A percentile compares a stretch with the other conserved stretches of the same genome.
Conservation (phyloP, 2,888 invertebrate genomes). For the Cetonia aurata region DNA sequence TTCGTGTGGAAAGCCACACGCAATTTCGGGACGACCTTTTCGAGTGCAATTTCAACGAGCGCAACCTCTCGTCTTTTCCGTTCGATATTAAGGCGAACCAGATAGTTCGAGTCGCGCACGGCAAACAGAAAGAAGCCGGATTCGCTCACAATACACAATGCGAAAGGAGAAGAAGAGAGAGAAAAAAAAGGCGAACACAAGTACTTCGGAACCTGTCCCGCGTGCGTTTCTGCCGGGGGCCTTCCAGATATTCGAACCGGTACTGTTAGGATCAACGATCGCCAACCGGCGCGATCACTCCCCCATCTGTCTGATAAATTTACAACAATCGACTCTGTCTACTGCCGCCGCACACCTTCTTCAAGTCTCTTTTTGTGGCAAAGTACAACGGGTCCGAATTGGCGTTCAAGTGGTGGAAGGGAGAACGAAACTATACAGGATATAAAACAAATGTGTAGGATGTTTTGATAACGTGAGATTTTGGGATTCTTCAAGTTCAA, state of each 20-base stretch:
- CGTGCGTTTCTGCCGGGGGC: slow-evolving; percentile 45
- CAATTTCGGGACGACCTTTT: slow-evolving; percentile 24
- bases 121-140: neutral
- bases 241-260: slow-evolving; percentile 48
- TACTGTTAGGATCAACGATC: slow-evolving; percentile 51
- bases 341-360: too few species aligned
- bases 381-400: neutral
- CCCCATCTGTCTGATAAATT: slow-evolving; percentile 44
- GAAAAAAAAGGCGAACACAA: slow-evolving; percentile 42
- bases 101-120: neutral
- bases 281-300: slow-evolving; percentile 34
- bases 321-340: slow-evolving; percentile 18
- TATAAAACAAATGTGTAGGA: too few species aligned
- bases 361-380: neutral
- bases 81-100: neutral
- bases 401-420: neutral
- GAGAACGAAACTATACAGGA: too few species aligned
- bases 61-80: neutral
- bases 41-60: slow-evolving; percentile 12
- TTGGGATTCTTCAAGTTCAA: too few species aligned
- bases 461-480: too few species aligned
- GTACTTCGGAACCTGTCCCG: slow-evolving; percentile 47
- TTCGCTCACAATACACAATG: slow-evolving; percentile 29
- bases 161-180: slow-evolving; percentile 28
- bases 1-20: slow-evolving; percentile 2